Evolutionary conservation across 1,140 invertebrate genomes (phyloP).

Genomic region (Calosoma granatense): DNA sequence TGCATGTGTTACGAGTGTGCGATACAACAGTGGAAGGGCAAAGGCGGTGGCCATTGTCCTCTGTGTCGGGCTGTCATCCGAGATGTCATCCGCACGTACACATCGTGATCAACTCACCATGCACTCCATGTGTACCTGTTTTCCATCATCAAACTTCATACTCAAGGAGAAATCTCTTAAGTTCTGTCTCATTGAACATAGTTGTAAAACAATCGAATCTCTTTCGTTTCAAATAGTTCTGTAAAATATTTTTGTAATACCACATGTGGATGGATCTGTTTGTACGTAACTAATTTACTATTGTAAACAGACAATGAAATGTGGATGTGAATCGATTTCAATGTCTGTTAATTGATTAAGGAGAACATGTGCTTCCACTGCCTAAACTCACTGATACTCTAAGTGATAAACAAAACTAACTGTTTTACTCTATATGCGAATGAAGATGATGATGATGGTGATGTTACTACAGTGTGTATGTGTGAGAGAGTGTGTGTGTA

Average conservation of each 20-base stretch:
- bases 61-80: constrained; percentile 85
- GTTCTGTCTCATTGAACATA: neutral
- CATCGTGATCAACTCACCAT: constrained; percentile 51
- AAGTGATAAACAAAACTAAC: neutral
- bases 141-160: neutral
- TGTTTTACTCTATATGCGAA: neutral
- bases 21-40: constrained; percentile 79
- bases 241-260: too few relatives aligned
- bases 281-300: too few relatives aligned
- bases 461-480: too few relatives aligned
- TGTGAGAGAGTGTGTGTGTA: too few relatives aligned
- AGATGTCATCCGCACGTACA: constrained; percentile 92
- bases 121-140: neutral
- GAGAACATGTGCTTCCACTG: constrained; percentile 8
- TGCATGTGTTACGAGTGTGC: constrained; percentile 98
- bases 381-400: neutral
- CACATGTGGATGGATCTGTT: too few relatives aligned
- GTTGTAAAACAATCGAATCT: neutral
- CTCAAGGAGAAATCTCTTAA: neutral
- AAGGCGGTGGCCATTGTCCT: constrained; percentile 84
- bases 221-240: too few relatives aligned
- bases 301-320: too few relatives aligned
- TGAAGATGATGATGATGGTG: too few relatives aligned
- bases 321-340: neutral
- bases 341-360: neutral